Evolutionary conservation across 2,888 invertebrate species (phyloP).

Genomic region (Drosophila merina): DNA sequence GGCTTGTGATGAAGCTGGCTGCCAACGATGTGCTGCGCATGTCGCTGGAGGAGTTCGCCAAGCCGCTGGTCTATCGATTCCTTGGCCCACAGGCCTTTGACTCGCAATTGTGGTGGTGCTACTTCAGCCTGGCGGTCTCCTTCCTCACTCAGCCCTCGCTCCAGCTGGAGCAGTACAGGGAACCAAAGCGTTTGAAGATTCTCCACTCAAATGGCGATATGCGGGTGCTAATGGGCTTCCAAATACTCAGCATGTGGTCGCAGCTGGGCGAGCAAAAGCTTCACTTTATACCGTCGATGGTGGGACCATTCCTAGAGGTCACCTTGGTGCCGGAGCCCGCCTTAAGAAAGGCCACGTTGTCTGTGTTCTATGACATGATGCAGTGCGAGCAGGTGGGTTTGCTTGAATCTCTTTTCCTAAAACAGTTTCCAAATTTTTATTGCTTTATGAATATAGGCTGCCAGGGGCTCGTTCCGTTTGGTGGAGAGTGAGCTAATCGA

Average conservation of each 20-base stretch:
- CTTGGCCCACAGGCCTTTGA: slow-evolving; percentile 91
- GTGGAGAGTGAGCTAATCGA: slow-evolving; percentile 97
- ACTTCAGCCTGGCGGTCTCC: slow-evolving; percentile 91
- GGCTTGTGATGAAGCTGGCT: slow-evolving; percentile 95
- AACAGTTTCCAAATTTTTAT: background rate
- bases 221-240: slow-evolving; percentile 96
- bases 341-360: slow-evolving; percentile 93
- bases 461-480: slow-evolving; percentile 93
- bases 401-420: background rate
- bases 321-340: slow-evolving; percentile 94
- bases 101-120: slow-evolving; percentile 90
- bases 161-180: slow-evolving; percentile 92
- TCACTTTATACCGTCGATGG: slow-evolving; percentile 95
- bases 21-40: slow-evolving; percentile 93
- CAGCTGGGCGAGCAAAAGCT: slow-evolving; percentile 94
- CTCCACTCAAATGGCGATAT: slow-evolving; percentile 93
- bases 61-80: slow-evolving; percentile 93
- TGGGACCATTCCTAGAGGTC: slow-evolving; percentile 96
- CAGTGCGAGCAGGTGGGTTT: slow-evolving; percentile 89
- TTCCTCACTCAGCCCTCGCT: slow-evolving; percentile 92
- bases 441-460: slow-evolving; percentile 80
- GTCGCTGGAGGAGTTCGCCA: slow-evolving; percentile 94
- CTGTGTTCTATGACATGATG: slow-evolving; percentile 98
- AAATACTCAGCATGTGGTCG: slow-evolving; percentile 96
- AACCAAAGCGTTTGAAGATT: slow-evolving; percentile 90